Evolutionary conservation across 2,888 invertebrate genomes (phyloP), one percentile per base, ranked within the genome.

Genomic region (Sesia apiformis): DNA sequence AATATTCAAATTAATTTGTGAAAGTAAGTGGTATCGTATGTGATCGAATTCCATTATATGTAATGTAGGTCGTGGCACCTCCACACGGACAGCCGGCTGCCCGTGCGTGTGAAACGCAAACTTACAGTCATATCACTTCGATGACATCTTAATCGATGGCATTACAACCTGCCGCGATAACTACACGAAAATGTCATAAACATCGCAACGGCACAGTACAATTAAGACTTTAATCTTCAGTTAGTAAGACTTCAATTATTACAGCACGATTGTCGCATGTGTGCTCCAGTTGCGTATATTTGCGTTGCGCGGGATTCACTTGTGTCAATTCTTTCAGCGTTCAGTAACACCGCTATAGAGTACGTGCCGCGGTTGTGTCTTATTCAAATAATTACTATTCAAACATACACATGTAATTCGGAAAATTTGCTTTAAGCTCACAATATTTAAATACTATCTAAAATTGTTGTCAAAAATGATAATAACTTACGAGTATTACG

Each of bases 41-140:
- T 42, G 42, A 42, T 42, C 42, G 42, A 42, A 42, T 42, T 42
- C 42, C 42, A 42, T 42, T 42, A 42, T 6, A 42, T 6, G 7
- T 42, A 42, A 6, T 7, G 5, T 6, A 7, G 42, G 5, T 42
- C 7, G 42, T 42, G 7, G 42, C 42, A 42, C 5, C 5, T 7
- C 5, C 5, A 42, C 7, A 42, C 7, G 7, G 50, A 23, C 46
- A 8, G 46, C 8, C 46, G 46, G 46, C 46, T 46, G 46, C 8
- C 46, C 38, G 50, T 66, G 65, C 78, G 81, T 86, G 87, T 81
- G 87, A 85, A 88, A 85, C 63, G 77, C 79, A 87, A 88, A 87
- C 84, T 58, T 60, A 61, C 49, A 57, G 51, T 49, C 39, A 40
- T 60, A 60, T 59, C 60, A 65, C 60, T 61, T 59, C 64, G 56